These are phyloP conservation scores for Drosophila seguyi DNA, from an alignment of 1,140 invertebrate genomes.

Conservation along the genomic window DNA sequence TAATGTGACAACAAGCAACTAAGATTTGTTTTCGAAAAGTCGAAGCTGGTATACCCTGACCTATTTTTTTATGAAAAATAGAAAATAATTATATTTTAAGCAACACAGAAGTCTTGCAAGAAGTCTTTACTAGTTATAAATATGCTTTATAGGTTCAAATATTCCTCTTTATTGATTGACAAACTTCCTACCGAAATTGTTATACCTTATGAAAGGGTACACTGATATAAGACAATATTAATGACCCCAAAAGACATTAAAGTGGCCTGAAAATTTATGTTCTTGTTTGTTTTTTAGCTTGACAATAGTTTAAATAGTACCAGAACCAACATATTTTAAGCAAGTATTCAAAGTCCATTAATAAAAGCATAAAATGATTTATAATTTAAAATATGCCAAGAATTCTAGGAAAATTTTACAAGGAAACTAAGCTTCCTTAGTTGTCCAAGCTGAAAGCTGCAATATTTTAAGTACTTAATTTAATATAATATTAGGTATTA, in stretches of 20 bases:
- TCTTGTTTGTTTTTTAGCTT: neutral
- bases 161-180: neutral
- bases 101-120: neutral
- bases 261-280: neutral
- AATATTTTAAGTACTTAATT: no score
- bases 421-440: no score
- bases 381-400: no score
- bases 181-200: neutral
- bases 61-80: no score
- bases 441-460: no score
- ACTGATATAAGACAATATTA: neutral
- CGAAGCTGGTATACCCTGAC: neutral
- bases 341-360: neutral
- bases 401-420: no score
- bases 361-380: neutral
- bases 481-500: no score
- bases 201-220: neutral
- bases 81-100: no score
- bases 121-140: neutral
- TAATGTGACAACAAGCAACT: neutral
- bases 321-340: neutral
- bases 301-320: neutral
- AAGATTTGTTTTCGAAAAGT: neutral
- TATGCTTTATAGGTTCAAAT: neutral
- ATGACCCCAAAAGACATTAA: neutral